Conservation (phyloP, 2,797 vertebrate genomes). For the Pantherophis vulpinus region DNA sequence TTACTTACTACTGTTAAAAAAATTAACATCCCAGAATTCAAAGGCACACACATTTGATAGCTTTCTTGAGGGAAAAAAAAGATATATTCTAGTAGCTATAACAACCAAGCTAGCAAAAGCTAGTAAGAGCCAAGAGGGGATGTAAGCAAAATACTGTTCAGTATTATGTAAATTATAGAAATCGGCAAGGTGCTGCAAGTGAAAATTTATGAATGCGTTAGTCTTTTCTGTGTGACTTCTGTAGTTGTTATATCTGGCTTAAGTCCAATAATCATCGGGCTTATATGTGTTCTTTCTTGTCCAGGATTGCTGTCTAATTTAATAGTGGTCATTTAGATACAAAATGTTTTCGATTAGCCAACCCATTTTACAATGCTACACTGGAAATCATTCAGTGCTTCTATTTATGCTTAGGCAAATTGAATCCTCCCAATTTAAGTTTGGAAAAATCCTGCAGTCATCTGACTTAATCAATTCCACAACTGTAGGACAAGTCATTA, state of each 20-base stretch:
- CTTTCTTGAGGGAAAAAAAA: constrained; percentile 52
- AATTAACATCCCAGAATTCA: constrained; percentile 48
- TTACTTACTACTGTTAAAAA: constrained; percentile 62
- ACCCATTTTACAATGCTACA: not conserved
- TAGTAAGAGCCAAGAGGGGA: not conserved
- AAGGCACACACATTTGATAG: constrained; percentile 53
- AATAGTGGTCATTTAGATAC: not conserved
- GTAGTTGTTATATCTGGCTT: not conserved
- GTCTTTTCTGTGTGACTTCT: not conserved
- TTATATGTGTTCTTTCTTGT: not conserved
- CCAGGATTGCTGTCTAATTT: constrained; percentile 6
- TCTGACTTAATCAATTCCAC: not conserved
- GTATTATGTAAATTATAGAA: constrained; percentile 49
- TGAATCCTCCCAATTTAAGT: not conserved
- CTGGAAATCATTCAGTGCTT: not conserved
- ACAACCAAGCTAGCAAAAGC: constrained; percentile 62
- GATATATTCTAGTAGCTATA: constrained; percentile 66
- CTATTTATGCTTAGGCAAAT: not conserved
- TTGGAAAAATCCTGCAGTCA: not conserved
- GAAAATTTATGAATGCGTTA: constrained; percentile 34
- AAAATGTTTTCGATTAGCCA: constrained; percentile 2
- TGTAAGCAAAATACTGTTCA: constrained; percentile 58
- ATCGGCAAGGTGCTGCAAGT: constrained; percentile 24
- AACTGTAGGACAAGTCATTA: not conserved
- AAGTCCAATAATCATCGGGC: not conserved